phyloP scores from a whole-genome alignment of 2,797 vertebrate genomes.

The Anguilla obscura region DNA sequence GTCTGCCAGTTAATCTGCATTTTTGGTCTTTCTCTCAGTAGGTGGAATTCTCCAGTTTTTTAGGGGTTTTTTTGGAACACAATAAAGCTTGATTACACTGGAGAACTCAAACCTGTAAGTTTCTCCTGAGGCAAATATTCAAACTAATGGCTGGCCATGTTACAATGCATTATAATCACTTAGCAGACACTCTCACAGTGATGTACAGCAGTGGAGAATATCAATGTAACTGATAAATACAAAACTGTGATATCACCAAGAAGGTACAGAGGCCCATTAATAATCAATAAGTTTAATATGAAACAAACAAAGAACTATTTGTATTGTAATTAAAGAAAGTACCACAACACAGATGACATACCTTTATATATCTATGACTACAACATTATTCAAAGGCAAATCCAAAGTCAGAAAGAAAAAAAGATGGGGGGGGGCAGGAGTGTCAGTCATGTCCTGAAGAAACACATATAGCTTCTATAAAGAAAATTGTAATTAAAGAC shows the following conservation, averaged over 20 bases:
- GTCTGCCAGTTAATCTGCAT: neutral
- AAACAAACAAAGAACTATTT: neutral
- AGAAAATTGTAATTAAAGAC: no score
- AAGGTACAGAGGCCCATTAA: neutral
- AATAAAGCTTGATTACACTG: neutral
- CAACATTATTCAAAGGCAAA: neutral
- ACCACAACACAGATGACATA: neutral
- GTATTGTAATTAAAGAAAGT: neutral
- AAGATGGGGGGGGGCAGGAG: no score
- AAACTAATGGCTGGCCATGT: no score
- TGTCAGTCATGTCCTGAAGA: no score
- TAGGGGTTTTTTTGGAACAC: neutral
- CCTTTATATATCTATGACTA: neutral
- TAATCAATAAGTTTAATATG: neutral
- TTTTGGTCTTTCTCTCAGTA: neutral
- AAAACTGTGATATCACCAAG: neutral
- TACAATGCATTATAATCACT: neutral
- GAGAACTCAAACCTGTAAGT: neutral
- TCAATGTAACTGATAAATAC: neutral
- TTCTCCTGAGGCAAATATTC: no score
- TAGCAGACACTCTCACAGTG: no score
- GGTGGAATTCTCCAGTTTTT: neutral
- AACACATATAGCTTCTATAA: no score
- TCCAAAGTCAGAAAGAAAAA: no score
- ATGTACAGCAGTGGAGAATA: no score